Evolutionary conservation across 2,888 invertebrate genomes (phyloP).

Genomic region (Exocentrus adspersus): DNA sequence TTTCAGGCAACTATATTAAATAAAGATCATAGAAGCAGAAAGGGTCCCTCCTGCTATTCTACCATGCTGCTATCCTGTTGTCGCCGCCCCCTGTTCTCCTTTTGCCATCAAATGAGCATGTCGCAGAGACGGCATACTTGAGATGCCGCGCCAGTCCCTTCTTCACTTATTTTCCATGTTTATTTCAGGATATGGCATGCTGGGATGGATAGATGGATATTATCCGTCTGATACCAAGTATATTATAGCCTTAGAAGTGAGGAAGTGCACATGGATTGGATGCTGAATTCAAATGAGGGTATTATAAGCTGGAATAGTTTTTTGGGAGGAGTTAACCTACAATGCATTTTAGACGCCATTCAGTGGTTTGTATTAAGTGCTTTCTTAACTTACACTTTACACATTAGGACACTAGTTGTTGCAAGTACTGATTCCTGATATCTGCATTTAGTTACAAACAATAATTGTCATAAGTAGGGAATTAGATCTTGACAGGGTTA

Average conservation of each 20-base stretch:
- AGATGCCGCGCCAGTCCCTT: conserved; percentile 54
- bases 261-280: conserved; percentile 49
- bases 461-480: too few relatives aligned
- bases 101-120: conserved; percentile 44
- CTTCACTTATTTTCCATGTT: conserved; percentile 58
- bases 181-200: conserved; percentile 50
- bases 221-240: conserved; percentile 36
- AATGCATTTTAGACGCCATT: not conserved
- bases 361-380: not conserved
- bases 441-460: too few relatives aligned
- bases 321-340: not conserved
- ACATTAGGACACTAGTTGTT: too few relatives aligned
- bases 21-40: not conserved
- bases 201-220: conserved; percentile 31
- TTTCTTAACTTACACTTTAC: not conserved
- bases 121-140: conserved; percentile 55
- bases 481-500: too few relatives aligned
- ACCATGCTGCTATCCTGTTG: not conserved
- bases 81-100: not conserved
- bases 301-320: conserved; percentile 34
- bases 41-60: not conserved
- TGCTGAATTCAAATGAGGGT: conserved; percentile 54
- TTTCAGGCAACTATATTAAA: not conserved
- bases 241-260: conserved; percentile 57
- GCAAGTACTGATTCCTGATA: too few relatives aligned